These are phyloP conservation scores for Meriones unguiculatus DNA, from an alignment of 2,113 vertebrate genomes.

Conservation along the genomic window DNA sequence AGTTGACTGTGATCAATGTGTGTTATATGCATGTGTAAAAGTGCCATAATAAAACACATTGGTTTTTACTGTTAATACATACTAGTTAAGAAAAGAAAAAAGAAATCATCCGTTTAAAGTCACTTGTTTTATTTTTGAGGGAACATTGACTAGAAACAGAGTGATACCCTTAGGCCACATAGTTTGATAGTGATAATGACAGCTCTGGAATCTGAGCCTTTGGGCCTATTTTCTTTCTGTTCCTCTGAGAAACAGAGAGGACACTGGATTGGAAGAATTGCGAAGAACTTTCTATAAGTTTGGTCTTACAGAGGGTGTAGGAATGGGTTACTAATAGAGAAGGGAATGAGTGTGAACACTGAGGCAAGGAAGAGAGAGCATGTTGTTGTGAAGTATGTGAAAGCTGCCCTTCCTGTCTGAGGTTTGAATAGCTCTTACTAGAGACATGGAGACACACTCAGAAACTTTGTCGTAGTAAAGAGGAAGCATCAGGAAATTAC, in stretches of 20 bases:
- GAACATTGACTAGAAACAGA: background rate
- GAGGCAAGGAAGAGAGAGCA: constrained; percentile 24
- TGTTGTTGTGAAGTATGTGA: background rate
- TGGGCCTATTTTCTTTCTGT: background rate
- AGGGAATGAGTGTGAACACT: background rate
- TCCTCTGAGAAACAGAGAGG: background rate
- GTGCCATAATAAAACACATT: background rate
- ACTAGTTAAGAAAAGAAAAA: background rate
- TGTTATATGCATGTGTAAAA: background rate
- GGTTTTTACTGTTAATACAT: background rate
- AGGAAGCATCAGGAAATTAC: background rate
- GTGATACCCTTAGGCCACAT: background rate
- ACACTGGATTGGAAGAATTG: background rate
- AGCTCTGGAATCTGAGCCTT: background rate
- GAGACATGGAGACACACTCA: background rate
- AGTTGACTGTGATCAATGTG: background rate
- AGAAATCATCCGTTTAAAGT: constrained; percentile 28
- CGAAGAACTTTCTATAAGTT: constrained; percentile 24
- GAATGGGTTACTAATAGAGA: background rate
- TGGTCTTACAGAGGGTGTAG: background rate
- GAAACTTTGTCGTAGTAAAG: constrained; percentile 23
- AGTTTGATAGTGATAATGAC: background rate
- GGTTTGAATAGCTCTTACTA: background rate
- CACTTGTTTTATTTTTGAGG: constrained; percentile 32
- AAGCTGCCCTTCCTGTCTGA: background rate